Base-by-base conservation (phyloP, 2,113 vertebrate species). In the Castor canadensis region DNA sequence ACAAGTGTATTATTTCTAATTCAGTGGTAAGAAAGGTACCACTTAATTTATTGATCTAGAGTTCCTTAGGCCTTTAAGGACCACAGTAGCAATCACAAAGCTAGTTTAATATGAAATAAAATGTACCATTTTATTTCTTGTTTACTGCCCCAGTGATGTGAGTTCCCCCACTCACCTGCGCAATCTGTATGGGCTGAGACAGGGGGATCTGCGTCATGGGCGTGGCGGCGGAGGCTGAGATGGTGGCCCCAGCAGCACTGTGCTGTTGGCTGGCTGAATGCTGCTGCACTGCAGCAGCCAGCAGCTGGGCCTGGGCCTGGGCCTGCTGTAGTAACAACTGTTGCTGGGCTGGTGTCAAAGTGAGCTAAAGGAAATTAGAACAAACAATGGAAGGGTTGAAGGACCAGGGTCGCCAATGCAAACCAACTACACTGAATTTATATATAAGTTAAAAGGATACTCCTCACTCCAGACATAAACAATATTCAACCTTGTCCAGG, bases 121-220 rank as follows among this genome's bases (percentile, higher is more conserved):
- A 19, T 1, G 30, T 47, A 45, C 35, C 76, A 2, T 9, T 52
- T 16, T 35, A 3, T 2, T 43, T 8, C 71, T 56, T 47, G 32
- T 28, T 9, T 38, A 30, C 49, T 12, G 20, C 6, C 38, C 47
- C 9, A 0, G 15, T 13, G 1, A 0, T 0, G 6, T 13, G n/a
- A 3, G 49, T 0, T 0, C 2, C 96, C n/a, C 83, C 85, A 82
- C 98, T 98, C 96, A 99, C 99, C 98, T 99, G 98, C 97, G 99
- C 99, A 94, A 99, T 99, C 98, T 99, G 99, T 97, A 99, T 99
- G 98, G 99, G 99, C 98, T 99, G 99, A 67, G 99, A 99, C 95
- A 99, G 98, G 97, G 99, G 99, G 94, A 99, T 99, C 98, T 99
- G 99, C 89, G 99, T 99, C 98, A 99, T 99, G 96, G 99, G 99